Evolutionary conservation across 2,888 invertebrate genomes (phyloP).

Genomic region (Drosophila pullipes): DNA sequence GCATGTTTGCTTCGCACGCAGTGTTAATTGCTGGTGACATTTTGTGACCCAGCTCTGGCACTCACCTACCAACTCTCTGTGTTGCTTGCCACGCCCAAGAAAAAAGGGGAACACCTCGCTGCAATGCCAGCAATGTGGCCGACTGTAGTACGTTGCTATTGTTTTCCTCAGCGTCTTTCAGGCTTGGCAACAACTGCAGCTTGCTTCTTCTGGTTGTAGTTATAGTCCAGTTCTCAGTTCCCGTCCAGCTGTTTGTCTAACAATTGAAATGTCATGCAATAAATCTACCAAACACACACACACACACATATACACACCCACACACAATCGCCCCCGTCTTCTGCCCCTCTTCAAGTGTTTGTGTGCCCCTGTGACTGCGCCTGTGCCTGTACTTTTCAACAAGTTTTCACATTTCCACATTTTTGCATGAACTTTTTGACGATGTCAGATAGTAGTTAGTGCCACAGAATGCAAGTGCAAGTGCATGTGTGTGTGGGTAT

Average conservation of each 20-base stretch:
- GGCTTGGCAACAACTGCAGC: slow-evolving; percentile 67
- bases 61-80: slow-evolving; percentile 17
- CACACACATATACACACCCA: slow-evolving; percentile 17
- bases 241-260: slow-evolving; percentile 79
- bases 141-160: slow-evolving; percentile 30
- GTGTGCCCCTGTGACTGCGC: slow-evolving; percentile 10
- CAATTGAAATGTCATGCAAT: slow-evolving; percentile 80
- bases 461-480: slow-evolving; percentile 34
- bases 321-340: slow-evolving; percentile 10
- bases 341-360: slow-evolving; percentile 26
- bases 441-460: slow-evolving; percentile 78
- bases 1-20: slow-evolving; percentile 29
- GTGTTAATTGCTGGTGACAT: slow-evolving; percentile 76
- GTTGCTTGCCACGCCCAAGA: slow-evolving; percentile 16
- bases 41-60: slow-evolving; percentile 37
- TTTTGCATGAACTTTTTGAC: slow-evolving; percentile 79
- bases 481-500: slow-evolving; percentile 17
- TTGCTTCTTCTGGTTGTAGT: slow-evolving; percentile 27
- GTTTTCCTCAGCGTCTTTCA: slow-evolving; percentile 53
- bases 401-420: slow-evolving; percentile 78
- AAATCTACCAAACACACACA: slow-evolving; percentile 68
- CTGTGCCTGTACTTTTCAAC: slow-evolving; percentile 67
- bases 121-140: slow-evolving; percentile 34
- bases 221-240: slow-evolving; percentile 53
- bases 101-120: slow-evolving; percentile 4